Conservation (phyloP, 2,113 vertebrate genomes). For the Callaeas wilsoni region DNA sequence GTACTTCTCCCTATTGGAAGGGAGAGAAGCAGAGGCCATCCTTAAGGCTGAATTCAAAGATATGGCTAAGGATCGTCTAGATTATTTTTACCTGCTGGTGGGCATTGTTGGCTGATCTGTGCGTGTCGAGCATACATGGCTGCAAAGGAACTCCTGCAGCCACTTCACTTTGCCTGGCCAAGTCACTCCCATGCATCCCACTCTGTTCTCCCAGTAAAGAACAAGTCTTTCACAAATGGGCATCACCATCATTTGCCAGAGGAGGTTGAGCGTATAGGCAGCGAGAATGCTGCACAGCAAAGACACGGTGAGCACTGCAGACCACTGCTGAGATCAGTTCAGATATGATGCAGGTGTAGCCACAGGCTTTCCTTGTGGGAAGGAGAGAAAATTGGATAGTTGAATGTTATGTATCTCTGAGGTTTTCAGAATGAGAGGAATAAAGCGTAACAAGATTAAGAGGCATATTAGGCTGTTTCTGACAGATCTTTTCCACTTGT, state of each 20-base stretch:
- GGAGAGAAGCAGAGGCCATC: not conserved
- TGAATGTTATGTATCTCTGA: not conserved
- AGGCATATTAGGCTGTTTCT: not conserved
- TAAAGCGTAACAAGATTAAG: conserved; percentile 8
- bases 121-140: not conserved
- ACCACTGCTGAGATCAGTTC: not conserved
- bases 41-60: not conserved
- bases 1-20: not conserved
- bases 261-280: not conserved
- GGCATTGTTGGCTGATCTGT: not conserved
- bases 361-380: not conserved
- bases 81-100: not conserved
- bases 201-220: not conserved
- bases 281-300: not conserved
- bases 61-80: not conserved
- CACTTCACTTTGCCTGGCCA: not conserved
- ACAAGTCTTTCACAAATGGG: not conserved
- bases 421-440: not conserved
- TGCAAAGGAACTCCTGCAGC: not conserved
- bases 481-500: not conserved
- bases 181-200: not conserved
- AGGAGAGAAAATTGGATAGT: not conserved
- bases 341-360: not conserved
- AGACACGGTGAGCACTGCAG: not conserved
- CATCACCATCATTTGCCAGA: not conserved